Base-by-base conservation (phyloP, 2,888 invertebrate genomes). In the Trichacis sp. region DNA sequence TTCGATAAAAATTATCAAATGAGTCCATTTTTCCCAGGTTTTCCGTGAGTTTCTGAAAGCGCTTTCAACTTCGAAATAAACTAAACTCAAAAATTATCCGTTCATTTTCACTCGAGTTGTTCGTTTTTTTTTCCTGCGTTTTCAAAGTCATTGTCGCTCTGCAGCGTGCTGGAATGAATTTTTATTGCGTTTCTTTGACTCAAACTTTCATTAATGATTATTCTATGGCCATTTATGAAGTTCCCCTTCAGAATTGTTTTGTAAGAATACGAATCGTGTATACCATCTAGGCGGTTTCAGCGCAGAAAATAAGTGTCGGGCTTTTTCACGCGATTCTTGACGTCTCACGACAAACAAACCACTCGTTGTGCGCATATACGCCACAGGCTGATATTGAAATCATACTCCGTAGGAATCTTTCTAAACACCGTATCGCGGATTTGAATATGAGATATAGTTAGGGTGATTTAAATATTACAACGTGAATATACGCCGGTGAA, bases 381-480 rank as follows among this genome's bases (percentile, higher is more conserved):
- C 24, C 24, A 24, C 4, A 5, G 24, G 24, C 24, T 24, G 3
- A 8, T 8, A 24, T 24, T 5, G 24, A 24, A 3, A 24, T 24
- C 24, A 24, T 33, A 5, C n/a, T 33, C 8, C 33, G 24, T 33
- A 33, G 11, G n/a, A 9, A 33, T 33, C 2, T 33, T 33, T 33
- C n/a, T 2, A n/a, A 33, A 62, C 58, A 42, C 51, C 51, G 54
- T 45, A 38, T 58, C 51, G 53, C 58, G 50, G 47, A 55, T 66
- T 66, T 58, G 60, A 62, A 62, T 62, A 66, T 59, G 52, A 50
- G 66, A 42, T 46, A 20, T 51, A 55, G 62, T 62, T 66, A 66
- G 62, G 62, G 55, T 66, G 58, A 66, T 66, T 66, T 58, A 66
- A 62, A 66, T 66, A 59, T 66, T 58, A 62, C 62, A 66, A 66